A percentile compares a stretch with the other conserved stretches of the same genome.
phyloP scores from a whole-genome alignment of 2,888 invertebrate genomes.

The Leptopilina drosophilae region DNA sequence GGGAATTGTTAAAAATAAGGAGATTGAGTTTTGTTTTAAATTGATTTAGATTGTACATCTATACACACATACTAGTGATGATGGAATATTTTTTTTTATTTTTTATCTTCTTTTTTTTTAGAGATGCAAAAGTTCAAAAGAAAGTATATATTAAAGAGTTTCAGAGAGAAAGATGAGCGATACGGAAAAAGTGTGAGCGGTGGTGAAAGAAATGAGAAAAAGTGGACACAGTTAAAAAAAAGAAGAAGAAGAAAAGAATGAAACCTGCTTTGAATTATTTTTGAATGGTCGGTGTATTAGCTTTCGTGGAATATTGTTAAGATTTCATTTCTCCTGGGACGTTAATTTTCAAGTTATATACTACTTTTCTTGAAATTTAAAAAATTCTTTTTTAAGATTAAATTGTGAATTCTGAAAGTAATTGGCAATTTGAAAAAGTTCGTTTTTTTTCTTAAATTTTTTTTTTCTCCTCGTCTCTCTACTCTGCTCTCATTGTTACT shows the following conservation, averaged over 20 bases:
- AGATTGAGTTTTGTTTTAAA: neutral
- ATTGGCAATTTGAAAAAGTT: slow-evolving; percentile 15
- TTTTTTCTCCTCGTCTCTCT: neutral
- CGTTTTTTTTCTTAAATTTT: neutral
- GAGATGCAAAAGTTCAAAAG: slow-evolving; percentile 14
- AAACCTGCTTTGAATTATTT: neutral
- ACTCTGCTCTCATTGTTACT: neutral
- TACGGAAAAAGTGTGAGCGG: no score
- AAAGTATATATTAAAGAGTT: slow-evolving; percentile 2
- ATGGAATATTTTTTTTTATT: neutral
- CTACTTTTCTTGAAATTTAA: neutral
- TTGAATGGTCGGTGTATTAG: neutral
- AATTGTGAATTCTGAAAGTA: slow-evolving; percentile 12
- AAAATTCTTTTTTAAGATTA: slow-evolving; percentile 5
- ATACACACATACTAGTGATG: no score
- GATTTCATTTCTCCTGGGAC: slow-evolving; percentile 6
- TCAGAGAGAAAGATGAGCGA: neutral
- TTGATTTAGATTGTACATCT: neutral
- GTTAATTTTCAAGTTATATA: neutral
- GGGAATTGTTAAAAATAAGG: slow-evolving; percentile 17
- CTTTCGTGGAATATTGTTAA: slow-evolving; percentile 3
- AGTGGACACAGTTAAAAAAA: neutral
- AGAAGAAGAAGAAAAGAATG: neutral
- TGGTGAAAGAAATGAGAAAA: slow-evolving; percentile 1
- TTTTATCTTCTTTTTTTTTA: neutral